Evolutionary conservation across 2,888 invertebrate species (phyloP), one percentile per base, ranked within the genome.

Genomic region (Heliconius ethilla): DNA sequence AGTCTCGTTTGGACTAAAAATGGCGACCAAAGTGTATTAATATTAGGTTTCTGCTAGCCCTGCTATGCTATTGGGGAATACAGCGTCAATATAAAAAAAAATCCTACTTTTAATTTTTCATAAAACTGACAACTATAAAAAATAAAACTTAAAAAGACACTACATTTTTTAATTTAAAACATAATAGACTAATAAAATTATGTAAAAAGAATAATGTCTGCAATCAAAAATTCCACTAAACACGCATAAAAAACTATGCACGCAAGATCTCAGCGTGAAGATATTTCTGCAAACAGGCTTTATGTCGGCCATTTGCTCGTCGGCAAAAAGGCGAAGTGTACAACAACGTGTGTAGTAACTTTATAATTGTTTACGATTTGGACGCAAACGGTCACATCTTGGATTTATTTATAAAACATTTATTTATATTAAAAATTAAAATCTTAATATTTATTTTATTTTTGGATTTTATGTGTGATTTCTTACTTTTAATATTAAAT

Each of bases 241-340:
- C 33, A 37, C 37, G 25, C n/a, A 40, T 37, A 37, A 63, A 51
- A 40, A 74, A 55, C 55, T 45, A 74, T 59, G 27, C 40, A 55
- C n/a, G 66, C 40, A 45, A 65, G 63, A 59, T 29, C 27, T 74
- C 15, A 65, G 33, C 59, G 40, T 45, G 40, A n/a, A 72, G 25
- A 27, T 7, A 45, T 66, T 55, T 76, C 63, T 13, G 62, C 72
- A 72, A 66, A 73, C 72, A 59, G 66, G 77, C 72, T 77, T 73
- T 62, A 45, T 25, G 66, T 74, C 77, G 62, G 76, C 77, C 79
- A 80, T 78, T 81, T 80, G 66, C 65, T 79, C 73, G 78, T 78
- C 40, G 18, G 67, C 59, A 76, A 70, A 81, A 81, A 79, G n/a
- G 76, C 79, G 69, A 74, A 51, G 59, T 77, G 65, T 70, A 65